phyloP scores from a whole-genome alignment of 1,140 invertebrate genomes.

The Drosophila eugracilis region DNA sequence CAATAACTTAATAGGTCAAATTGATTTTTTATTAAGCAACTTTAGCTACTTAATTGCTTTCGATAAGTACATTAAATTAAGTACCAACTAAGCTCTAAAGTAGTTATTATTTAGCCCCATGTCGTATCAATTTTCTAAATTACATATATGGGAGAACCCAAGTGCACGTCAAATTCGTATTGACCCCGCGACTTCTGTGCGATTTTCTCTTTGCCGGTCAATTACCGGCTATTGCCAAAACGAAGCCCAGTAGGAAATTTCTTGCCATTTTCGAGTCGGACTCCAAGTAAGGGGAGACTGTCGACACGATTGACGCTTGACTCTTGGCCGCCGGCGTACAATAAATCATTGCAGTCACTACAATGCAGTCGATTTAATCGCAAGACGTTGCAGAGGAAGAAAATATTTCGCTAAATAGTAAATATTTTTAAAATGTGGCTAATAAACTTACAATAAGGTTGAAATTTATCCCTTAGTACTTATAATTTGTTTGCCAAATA shows the following conservation, averaged over 20 bases:
- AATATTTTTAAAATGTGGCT: neutral
- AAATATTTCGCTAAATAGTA: neutral
- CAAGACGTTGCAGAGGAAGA: neutral
- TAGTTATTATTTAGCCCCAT: neutral
- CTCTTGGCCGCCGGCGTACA: constrained; percentile 60
- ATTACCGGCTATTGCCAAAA: constrained; percentile 45
- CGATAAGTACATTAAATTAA: neutral
- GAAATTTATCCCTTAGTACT: no score
- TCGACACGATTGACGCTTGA: constrained; percentile 65
- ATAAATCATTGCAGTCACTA: constrained; percentile 64
- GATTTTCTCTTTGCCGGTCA: constrained; percentile 52
- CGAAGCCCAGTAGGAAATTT: constrained; percentile 63
- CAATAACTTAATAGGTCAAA: neutral
- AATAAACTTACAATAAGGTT: no score
- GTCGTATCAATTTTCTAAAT: constrained; percentile 14
- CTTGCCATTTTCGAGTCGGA: constrained; percentile 54
- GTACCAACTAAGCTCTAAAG: neutral
- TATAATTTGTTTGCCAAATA: no score
- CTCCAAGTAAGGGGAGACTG: constrained; percentile 54
- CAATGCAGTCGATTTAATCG: constrained; percentile 30
- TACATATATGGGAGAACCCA: neutral
- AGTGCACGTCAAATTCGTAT: constrained; percentile 18
- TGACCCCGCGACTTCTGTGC: constrained; percentile 10
- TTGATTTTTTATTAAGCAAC: neutral
- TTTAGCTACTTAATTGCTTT: neutral